Conservation (phyloP, 2,888 invertebrate species). For the Drosophila mercatorum region DNA sequence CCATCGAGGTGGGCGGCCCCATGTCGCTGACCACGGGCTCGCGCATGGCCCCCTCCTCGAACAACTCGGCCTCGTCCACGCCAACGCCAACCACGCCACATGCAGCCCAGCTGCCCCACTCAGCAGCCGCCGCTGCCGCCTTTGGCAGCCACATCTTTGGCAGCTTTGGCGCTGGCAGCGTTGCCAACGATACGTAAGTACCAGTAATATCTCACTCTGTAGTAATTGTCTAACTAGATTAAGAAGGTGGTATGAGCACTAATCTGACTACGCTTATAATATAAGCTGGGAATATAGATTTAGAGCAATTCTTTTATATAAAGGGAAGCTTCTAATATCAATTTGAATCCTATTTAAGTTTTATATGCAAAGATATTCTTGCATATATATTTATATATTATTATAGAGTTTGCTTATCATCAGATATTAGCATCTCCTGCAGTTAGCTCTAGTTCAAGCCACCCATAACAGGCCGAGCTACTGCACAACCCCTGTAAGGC, state of each 20-base stretch:
- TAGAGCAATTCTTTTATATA: no score
- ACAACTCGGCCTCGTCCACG: slow-evolving; percentile 71
- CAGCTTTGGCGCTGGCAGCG: slow-evolving; percentile 82
- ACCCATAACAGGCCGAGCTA: neutral
- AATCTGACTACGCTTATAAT: no score
- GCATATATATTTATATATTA: no score
- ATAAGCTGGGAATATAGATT: no score
- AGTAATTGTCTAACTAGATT: neutral
- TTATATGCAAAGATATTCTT: no score
- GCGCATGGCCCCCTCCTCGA: slow-evolving; percentile 65
- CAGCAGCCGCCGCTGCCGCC: slow-evolving; percentile 86
- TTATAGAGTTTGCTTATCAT: no score
- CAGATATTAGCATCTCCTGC: neutral
- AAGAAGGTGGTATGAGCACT: neutral
- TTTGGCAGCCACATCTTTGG: slow-evolving; percentile 89
- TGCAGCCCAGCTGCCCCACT: slow-evolving; percentile 77
- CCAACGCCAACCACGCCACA: slow-evolving; percentile 77
- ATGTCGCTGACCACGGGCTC: slow-evolving; percentile 82
- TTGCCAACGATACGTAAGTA: slow-evolving; percentile 86
- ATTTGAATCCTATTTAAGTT: no score
- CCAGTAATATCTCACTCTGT: neutral
- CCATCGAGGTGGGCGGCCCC: slow-evolving; percentile 85
- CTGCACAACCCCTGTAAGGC: slow-evolving; percentile 1
- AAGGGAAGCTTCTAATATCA: no score
- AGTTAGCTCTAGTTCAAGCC: neutral